Base-by-base conservation (phyloP, 2,888 invertebrate species). In the Sympetrum striolatum region DNA sequence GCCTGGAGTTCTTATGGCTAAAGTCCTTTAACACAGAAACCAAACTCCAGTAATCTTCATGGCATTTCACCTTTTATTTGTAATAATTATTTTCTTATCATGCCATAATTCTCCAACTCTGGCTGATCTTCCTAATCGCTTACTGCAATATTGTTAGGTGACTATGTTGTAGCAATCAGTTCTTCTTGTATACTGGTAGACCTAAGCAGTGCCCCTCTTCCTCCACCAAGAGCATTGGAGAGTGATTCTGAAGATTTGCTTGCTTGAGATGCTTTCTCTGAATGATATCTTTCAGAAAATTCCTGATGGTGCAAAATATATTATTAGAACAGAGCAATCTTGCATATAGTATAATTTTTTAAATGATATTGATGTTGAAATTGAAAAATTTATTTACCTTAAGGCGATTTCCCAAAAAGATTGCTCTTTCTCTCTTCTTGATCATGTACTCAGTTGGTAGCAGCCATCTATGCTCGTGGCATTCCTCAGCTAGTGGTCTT, bases 381-480 rank as follows among this genome's bases (percentile, higher is more conserved):
- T 10, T 0, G 37, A 37, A 44, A 81, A 44, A 44, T 44, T 82
- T 31, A 37, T 58, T 92, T 94, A 96, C 97, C 95, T 97, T 97
- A 91, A 98, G 95, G 93, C 97, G 95, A 93, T 96, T 97, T 91
- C 98, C 97, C 91, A 97, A 95, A 95, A 99, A 98, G 91, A 97
- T 95, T 48, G 98, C 97, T 91, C 98, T 95, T 93, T 99, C 98
- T 58, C 99, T 95, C 94, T 98, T 98, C 94, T 97, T 97, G 92
- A 98, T 97, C 97, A 99, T 98, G 93, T 97, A 98, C 94, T 99
- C 98, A 64, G 97, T 97, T 80, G 98, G 97, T 92, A 98, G 95
- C 91, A 99, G 95, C 99, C 99, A 99, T 94, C 98, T 96, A 94
- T 99, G 98, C 93, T 99, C 98, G 93, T 98, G 96, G 93, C 98